Percentiles rank a stretch among this genome's conserved stretches.
phyloP scores from a whole-genome alignment of 2,113 vertebrate species.

The Toxostoma redivivum region DNA sequence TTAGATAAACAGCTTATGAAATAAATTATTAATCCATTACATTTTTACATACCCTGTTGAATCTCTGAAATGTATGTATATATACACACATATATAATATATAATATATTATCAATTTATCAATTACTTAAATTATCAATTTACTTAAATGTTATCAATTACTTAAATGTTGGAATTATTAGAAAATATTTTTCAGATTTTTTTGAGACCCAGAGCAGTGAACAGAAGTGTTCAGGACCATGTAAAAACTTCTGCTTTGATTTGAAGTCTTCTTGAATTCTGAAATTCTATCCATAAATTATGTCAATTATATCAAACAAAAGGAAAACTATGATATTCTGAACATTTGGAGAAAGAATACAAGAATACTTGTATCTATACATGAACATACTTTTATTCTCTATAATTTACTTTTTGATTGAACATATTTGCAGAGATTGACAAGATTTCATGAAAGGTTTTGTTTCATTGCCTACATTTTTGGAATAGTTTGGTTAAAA shows the following conservation, averaged over 20 bases:
- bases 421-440: background rate
- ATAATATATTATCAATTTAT: background rate
- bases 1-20: background rate
- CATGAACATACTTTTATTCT: background rate
- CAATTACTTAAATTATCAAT: background rate
- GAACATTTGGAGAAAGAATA: background rate
- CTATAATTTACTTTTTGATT: background rate
- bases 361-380: background rate
- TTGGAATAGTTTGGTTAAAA: background rate
- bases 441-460: background rate
- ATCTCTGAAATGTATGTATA: background rate
- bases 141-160: background rate
- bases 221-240: background rate
- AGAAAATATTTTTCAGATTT: background rate
- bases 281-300: background rate
- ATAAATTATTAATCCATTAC: background rate
- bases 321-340: background rate
- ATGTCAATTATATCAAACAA: background rate
- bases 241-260: background rate
- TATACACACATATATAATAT: too few relatives aligned
- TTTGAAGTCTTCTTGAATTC: background rate
- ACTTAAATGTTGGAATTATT: background rate
- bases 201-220: background rate
- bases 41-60: background rate
- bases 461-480: background rate